Evolutionary conservation across 2,113 vertebrate genomes (phyloP).

Genomic region (Limnothrissa miodon): DNA sequence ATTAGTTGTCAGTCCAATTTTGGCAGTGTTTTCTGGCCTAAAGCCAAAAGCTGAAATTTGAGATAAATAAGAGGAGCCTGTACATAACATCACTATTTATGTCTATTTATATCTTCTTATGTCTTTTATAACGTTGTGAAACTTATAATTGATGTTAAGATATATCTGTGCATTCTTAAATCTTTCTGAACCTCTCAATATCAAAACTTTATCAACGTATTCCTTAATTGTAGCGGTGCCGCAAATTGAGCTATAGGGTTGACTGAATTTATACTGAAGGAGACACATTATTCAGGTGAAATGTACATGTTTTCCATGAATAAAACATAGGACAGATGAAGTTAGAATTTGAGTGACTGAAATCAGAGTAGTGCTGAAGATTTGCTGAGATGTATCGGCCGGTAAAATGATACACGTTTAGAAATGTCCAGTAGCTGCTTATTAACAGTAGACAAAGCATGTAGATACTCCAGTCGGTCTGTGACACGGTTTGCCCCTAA

Average conservation of each 20-base stretch:
- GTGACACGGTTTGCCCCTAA: not conserved
- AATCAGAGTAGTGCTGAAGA: not conserved
- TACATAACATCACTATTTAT: not conserved
- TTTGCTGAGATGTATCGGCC: not conserved
- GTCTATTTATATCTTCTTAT: not conserved
- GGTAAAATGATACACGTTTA: not conserved
- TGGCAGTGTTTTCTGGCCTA: slow-evolving; percentile 15
- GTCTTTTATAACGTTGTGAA: not conserved
- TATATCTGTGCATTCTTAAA: not conserved
- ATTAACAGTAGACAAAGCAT: not conserved
- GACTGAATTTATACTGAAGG: not conserved
- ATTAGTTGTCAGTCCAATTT: not conserved
- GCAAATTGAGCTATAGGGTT: not conserved
- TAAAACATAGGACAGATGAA: not conserved
- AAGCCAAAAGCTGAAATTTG: not conserved
- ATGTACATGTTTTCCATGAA: not conserved
- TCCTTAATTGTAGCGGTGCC: not conserved
- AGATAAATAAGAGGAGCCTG: not conserved
- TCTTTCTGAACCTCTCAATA: not conserved
- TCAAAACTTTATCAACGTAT: not conserved
- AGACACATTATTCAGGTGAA: not conserved
- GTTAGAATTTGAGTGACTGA: not conserved
- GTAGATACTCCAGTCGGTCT: not conserved
- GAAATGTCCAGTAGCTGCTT: slow-evolving; percentile 2
- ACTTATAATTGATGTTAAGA: not conserved